These are phyloP conservation scores for Ethmia dodecea DNA, from an alignment of 2,888 invertebrate species.

Conservation along the genomic window DNA sequence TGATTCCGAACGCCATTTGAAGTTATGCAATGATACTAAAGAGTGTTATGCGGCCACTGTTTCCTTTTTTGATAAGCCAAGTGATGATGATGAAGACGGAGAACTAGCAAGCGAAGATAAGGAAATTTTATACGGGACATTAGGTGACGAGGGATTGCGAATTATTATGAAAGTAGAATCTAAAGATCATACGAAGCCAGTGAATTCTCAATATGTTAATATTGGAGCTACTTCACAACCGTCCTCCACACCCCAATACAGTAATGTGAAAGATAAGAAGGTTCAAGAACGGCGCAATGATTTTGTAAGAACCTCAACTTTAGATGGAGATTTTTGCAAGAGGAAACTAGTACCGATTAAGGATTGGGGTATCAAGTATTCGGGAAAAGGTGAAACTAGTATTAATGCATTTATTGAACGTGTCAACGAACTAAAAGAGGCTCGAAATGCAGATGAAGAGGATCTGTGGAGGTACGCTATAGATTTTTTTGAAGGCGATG, in stretches of 20 bases:
- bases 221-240: too few species aligned
- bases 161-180: not conserved
- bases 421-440: conserved; percentile 7
- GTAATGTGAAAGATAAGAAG: not conserved
- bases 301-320: not conserved
- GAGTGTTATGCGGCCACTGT: not conserved
- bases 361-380: conserved; percentile 9
- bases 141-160: not conserved
- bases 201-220: too few species aligned
- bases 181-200: too few species aligned
- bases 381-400: conserved; percentile 2
- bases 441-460: conserved; percentile 6
- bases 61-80: not conserved
- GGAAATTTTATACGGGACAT: not conserved
- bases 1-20: not conserved
- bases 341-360: conserved; percentile 8
- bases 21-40: not conserved
- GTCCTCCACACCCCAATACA: not conserved
- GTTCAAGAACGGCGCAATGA: not conserved
- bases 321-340: not conserved
- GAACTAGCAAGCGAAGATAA: not conserved
- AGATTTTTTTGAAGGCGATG: conserved; percentile 6
- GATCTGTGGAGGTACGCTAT: conserved; percentile 9
- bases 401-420: conserved; percentile 9
- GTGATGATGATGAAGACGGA: not conserved